Evolutionary conservation across 1,140 invertebrate species (phyloP).

Genomic region (Trichomalopsis sarcophagae): DNA sequence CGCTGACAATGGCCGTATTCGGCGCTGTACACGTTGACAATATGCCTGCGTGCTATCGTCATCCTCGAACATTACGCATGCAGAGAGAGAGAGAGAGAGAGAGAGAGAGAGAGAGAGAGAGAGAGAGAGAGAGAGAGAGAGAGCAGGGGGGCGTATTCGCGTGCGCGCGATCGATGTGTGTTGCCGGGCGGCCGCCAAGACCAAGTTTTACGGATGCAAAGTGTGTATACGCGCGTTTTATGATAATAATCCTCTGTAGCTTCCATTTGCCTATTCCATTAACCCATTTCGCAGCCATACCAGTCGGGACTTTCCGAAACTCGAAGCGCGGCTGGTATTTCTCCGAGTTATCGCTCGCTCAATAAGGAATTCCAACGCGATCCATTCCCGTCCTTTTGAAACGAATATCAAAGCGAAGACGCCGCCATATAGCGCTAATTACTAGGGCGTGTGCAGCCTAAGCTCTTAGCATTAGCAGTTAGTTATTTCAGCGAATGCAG

Average conservation of each 20-base stretch:
- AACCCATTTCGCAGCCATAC: not conserved
- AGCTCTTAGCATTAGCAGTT: not conserved
- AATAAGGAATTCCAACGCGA: not conserved
- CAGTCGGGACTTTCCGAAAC: no score
- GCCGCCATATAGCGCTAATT: slow-evolving; percentile 28
- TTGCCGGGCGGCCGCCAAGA: no score
- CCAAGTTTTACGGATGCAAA: no score
- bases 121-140: no score
- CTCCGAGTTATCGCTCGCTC: not conserved
- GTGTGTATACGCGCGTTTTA: no score
- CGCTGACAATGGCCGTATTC: not conserved
- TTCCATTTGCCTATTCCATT: not conserved
- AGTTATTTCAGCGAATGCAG: slow-evolving; percentile 2
- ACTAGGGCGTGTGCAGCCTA: slow-evolving; percentile 16
- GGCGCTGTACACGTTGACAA: not conserved
- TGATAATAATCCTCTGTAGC: not conserved
- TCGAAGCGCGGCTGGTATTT: no score
- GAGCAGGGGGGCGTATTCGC: no score
- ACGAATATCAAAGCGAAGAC: slow-evolving; percentile 29
- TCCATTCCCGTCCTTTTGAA: not conserved
- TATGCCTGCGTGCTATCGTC: not conserved
- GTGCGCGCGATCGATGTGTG: no score
- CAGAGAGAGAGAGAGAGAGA: no score
- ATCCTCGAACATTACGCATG: not conserved
- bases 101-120: no score